Evolutionary conservation across 2,797 vertebrate species (phyloP), one percentile per base, ranked within the genome.

Genomic region (Pempheris klunzingeri): DNA sequence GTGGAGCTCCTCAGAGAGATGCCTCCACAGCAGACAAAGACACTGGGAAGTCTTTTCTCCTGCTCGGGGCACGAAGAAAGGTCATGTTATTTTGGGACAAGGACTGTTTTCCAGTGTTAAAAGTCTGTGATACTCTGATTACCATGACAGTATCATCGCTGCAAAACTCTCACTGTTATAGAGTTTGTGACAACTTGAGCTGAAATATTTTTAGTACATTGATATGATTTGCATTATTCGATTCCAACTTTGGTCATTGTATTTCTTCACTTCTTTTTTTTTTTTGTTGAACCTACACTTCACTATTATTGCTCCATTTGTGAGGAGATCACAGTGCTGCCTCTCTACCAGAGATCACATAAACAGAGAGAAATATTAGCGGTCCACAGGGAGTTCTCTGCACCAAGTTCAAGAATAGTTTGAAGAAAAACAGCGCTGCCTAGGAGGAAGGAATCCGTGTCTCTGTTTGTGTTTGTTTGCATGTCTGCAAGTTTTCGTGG

Each of bases 1-100:
- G 76, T 83, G 82, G 75, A 79, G 79, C 72, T 82, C 80, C 75
- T 49, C 78, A 36, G 80, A 78, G 72, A 80, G 58, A 87, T 24
- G 81, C 58, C 65, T 80, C 71, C 66, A 71, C 67, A 68, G 62
- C 71, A 71, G 68, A 88, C 84, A 82, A 68, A 84, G 78, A 76
- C 62, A 61, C 18, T 24, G 49, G 54, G 43, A 81, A 71, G 44
- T 41, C 30, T 66, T 65, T 71, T 63, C 34, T 83, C 18, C 46
- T 46, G 58, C 76, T 69, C 17, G 18, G 72, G 55, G 73, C 74
- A 50, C 41, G 49, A 82, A 82, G 74, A 88, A 78, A 90, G 74
- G 87, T 88, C 80, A 77, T 61, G 77, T 79, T 76, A 77, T 68
- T 82, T 66, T 73, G 30, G 67, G 78, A 67, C 14, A 71, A 70